These are phyloP conservation scores for Macroglossus sobrinus DNA, from an alignment of 2,113 vertebrate genomes.

Conservation along the genomic window DNA sequence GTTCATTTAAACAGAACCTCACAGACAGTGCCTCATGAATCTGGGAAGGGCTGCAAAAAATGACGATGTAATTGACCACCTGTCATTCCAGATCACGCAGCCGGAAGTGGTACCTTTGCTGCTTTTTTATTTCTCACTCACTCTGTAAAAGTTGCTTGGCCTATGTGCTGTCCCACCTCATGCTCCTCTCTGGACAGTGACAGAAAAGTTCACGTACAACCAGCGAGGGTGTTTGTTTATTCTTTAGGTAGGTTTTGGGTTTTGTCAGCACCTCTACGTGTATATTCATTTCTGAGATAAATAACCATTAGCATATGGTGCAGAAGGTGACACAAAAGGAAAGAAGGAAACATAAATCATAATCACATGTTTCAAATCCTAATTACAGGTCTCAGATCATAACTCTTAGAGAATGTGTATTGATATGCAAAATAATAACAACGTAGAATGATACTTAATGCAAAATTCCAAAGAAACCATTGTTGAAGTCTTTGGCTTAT, in stretches of 20 bases:
- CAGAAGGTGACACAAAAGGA: not conserved
- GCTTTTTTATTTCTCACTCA: not conserved
- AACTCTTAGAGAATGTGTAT: too few species aligned
- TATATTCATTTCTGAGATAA: not conserved
- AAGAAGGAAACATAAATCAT: rapidly evolving
- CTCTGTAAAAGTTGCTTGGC: not conserved
- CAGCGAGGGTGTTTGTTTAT: rapidly evolving
- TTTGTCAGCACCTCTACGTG: not conserved
- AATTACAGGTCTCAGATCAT: not conserved
- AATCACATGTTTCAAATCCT: not conserved
- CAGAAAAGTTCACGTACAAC: rapidly evolving
- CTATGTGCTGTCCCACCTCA: rapidly evolving
- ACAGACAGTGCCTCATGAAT: rapidly evolving
- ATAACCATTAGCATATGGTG: too few species aligned
- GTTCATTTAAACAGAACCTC: not conserved
- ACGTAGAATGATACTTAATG: not conserved
- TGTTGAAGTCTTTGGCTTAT: not conserved
- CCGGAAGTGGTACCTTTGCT: not conserved
- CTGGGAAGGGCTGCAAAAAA: not conserved
- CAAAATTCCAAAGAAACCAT: not conserved
- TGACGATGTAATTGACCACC: not conserved
- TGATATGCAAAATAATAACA: not conserved
- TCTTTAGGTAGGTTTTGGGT: not conserved
- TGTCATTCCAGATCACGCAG: not conserved
- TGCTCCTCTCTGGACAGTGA: not conserved